phyloP scores from a whole-genome alignment of 2,797 vertebrate species.

The Nothura maculosa region DNA sequence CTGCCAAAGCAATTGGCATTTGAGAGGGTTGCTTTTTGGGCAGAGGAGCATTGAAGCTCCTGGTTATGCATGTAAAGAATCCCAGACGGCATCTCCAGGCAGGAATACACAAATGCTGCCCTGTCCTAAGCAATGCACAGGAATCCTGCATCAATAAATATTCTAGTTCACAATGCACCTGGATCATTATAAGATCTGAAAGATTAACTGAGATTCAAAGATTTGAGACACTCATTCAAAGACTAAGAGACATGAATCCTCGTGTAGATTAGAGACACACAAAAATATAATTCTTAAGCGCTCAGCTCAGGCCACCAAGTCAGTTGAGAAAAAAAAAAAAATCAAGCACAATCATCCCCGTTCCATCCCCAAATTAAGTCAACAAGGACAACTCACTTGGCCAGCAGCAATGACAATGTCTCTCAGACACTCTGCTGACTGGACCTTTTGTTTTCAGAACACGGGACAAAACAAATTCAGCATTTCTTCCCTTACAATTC shows the following conservation, averaged over 20 bases:
- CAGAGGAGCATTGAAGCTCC: background rate
- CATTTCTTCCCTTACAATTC: background rate
- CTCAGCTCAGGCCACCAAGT: background rate
- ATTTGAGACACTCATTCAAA: background rate
- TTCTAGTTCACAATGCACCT: background rate
- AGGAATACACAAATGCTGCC: conserved; percentile 11
- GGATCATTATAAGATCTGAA: accelerated
- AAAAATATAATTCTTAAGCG: background rate
- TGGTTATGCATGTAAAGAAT: conserved; percentile 25
- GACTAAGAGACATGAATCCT: background rate
- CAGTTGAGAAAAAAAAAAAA: background rate
- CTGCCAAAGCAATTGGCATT: background rate
- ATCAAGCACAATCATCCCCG: background rate
- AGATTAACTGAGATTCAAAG: background rate
- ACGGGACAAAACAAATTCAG: background rate
- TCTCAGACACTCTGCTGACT: background rate
- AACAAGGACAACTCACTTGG: background rate
- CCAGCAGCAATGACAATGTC: background rate
- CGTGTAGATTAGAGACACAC: background rate
- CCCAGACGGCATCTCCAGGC: background rate
- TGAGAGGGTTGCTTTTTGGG: background rate
- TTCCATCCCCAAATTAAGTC: background rate
- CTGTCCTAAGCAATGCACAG: background rate
- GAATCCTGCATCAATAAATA: background rate
- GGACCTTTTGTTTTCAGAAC: conserved; percentile 15